Base-by-base conservation (phyloP, 2,113 vertebrate species). In the Drymodes brunneopygia region DNA sequence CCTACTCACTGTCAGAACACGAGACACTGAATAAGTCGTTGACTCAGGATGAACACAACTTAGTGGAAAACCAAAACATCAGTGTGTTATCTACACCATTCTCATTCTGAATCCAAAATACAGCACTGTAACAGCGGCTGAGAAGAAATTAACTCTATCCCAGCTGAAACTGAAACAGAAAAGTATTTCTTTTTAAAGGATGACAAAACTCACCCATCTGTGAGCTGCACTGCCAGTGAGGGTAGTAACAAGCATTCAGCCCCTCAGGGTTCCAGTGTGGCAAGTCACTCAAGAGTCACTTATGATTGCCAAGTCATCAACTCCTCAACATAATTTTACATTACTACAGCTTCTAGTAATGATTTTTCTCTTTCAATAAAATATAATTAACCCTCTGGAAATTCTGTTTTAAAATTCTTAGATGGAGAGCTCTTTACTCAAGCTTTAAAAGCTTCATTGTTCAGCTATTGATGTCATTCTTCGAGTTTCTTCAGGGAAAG, bases 221-320 rank as follows among this genome's bases (percentile, higher is more conserved):
- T 44, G 29, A 74, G n/a, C 40, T 0, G 2, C 31, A 10, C 40
- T 65, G 36, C 36, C 35, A 18, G 10, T 0, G 1, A 53, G 16
- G 10, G 7, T 23, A 45, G 12, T 2, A 9, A 53, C 23, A 72
- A 1, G 1, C 17, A 38, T 25, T 71, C 11, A 22, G 13, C 18
- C 50, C 27, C 31, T 58, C 40, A 57, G 54, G 18, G n/a, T 31
- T 66, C 35, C 13, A 51, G 31, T 14, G 20, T 42, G 28, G 31
- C 0, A 2, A 88, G 29, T 9, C 4, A 2, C 82, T 86, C 69
- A n/a, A 86, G 36, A 90, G 29, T 53, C 28, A 16, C 23, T 94
- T 73, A 58, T n/a, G 40, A 48, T 69, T 80, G 77, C 40, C 53
- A 48, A 48, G 20, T 77, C 64, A 72, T 72, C 74, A 86, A 12